These are phyloP conservation scores for Chromis chromis DNA, from an alignment of 2,797 vertebrate genomes.

Conservation along the genomic window DNA sequence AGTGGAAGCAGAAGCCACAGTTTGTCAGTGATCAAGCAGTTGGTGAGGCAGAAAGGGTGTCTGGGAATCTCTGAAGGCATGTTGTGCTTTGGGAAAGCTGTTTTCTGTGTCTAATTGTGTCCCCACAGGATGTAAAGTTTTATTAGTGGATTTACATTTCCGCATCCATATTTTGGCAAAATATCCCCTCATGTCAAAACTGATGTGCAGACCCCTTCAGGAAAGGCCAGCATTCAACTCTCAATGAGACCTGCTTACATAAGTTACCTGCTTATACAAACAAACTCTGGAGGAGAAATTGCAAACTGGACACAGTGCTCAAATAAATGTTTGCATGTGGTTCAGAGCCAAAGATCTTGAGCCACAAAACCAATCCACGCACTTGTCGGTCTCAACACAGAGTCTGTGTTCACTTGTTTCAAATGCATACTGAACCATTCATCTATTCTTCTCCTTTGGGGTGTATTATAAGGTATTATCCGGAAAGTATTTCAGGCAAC, in stretches of 20 bases:
- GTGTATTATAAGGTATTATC: slow-evolving; percentile 54
- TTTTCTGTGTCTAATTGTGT: slow-evolving; percentile 17
- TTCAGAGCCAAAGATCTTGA: slow-evolving; percentile 74
- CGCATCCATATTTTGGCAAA: slow-evolving; percentile 53
- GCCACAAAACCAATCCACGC: slow-evolving; percentile 69
- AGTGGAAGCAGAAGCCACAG: slow-evolving; percentile 20
- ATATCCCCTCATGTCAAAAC: slow-evolving; percentile 53
- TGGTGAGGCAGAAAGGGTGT: slow-evolving; percentile 1
- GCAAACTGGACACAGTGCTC: slow-evolving; percentile 71
- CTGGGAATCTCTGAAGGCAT: background rate
- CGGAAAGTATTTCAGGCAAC: slow-evolving; percentile 34
- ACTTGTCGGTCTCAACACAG: slow-evolving; percentile 55
- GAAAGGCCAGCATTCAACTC: slow-evolving; percentile 58
- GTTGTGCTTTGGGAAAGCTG: background rate
- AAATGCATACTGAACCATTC: slow-evolving; percentile 62
- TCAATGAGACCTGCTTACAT: slow-evolving; percentile 75
- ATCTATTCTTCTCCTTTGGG: slow-evolving; percentile 51
- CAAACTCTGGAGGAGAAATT: slow-evolving; percentile 63
- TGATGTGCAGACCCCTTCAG: slow-evolving; percentile 53
- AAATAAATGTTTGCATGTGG: slow-evolving; percentile 83
- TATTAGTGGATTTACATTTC: slow-evolving; percentile 57
- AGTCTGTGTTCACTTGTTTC: slow-evolving; percentile 55
- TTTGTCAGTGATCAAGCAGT: slow-evolving; percentile 26
- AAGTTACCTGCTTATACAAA: slow-evolving; percentile 79
- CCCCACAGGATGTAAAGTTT: slow-evolving; percentile 24